These are phyloP conservation scores for Euproctis similis DNA, from an alignment of 2,888 invertebrate species.

Conservation along the genomic window DNA sequence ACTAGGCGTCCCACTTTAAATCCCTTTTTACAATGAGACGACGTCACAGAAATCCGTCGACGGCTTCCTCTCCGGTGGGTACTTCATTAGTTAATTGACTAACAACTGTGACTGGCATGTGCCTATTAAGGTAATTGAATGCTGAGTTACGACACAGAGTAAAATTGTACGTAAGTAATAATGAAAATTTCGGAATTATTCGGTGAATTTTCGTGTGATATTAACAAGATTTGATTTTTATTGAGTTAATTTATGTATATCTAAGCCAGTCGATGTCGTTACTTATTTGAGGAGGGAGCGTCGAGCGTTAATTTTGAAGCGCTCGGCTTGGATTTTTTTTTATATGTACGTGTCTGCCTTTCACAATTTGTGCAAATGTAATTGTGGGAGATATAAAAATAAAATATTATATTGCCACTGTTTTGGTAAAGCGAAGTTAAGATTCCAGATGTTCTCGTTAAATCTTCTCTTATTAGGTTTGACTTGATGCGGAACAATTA, in stretches of 20 bases:
- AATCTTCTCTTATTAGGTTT: no score
- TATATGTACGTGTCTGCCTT: background rate
- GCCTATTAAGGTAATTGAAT: constrained; percentile 36
- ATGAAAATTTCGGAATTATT: background rate
- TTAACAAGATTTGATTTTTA: background rate
- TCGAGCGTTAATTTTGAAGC: no score
- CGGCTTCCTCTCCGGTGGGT: constrained; percentile 16
- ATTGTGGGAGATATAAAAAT: no score
- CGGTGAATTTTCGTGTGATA: background rate
- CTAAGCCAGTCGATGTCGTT: no score
- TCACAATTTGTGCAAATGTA: no score
- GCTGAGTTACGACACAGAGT: constrained; percentile 23
- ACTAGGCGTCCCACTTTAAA: constrained; percentile 19
- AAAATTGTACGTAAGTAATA: constrained; percentile 17
- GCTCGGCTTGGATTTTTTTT: no score
- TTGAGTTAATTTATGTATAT: background rate
- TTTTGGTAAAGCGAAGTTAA: no score
- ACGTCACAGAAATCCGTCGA: constrained; percentile 22
- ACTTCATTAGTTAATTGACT: constrained; percentile 44
- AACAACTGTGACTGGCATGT: constrained; percentile 28
- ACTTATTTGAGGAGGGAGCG: no score
- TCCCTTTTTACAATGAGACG: constrained; percentile 17
- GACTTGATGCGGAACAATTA: no score
- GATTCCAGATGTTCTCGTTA: no score
- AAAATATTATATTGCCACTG: no score